A percentile compares a stretch with the other conserved stretches of the same genome.
These are phyloP conservation scores for Puma concolor DNA, from an alignment of 2,113 vertebrate genomes.

Conservation along the genomic window DNA sequence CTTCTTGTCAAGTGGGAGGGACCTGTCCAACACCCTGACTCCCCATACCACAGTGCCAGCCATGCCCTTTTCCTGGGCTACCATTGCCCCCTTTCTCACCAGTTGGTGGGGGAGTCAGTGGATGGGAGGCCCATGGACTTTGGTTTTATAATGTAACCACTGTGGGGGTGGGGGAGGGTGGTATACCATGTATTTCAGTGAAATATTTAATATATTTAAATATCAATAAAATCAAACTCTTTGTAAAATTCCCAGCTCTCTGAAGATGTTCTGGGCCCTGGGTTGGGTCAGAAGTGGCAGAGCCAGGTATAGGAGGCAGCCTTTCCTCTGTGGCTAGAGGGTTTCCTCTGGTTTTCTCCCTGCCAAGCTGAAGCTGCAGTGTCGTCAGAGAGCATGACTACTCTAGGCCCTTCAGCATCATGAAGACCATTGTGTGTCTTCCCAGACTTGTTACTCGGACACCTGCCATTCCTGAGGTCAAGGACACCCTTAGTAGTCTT, in stretches of 20 bases:
- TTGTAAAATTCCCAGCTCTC: slow-evolving; percentile 78
- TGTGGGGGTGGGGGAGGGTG: slow-evolving; percentile 66
- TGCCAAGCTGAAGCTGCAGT: neutral
- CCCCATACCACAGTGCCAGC: slow-evolving; percentile 71
- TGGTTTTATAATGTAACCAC: slow-evolving; percentile 83
- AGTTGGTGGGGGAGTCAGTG: neutral
- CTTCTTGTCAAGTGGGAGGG: slow-evolving; percentile 59
- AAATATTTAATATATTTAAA: slow-evolving; percentile 88
- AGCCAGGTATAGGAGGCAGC: neutral
- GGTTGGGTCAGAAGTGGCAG: slow-evolving; percentile 18
- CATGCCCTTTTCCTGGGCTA: slow-evolving; percentile 8
- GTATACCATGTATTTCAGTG: slow-evolving; percentile 82
- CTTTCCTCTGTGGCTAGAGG: neutral
- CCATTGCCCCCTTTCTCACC: neutral
- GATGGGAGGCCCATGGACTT: slow-evolving; percentile 58
- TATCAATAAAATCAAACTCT: slow-evolving; percentile 84
- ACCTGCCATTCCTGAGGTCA: neutral
- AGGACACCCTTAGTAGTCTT: neutral
- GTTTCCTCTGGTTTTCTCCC: neutral
- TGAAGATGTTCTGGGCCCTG: slow-evolving; percentile 56
- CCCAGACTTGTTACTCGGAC: neutral
- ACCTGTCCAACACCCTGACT: slow-evolving; percentile 2
- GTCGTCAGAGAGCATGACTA: neutral
- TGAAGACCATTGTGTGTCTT: neutral
- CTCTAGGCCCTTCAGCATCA: neutral